Conservation (phyloP, 2,888 invertebrate species). For the Synanthedon formicaeformis region DNA sequence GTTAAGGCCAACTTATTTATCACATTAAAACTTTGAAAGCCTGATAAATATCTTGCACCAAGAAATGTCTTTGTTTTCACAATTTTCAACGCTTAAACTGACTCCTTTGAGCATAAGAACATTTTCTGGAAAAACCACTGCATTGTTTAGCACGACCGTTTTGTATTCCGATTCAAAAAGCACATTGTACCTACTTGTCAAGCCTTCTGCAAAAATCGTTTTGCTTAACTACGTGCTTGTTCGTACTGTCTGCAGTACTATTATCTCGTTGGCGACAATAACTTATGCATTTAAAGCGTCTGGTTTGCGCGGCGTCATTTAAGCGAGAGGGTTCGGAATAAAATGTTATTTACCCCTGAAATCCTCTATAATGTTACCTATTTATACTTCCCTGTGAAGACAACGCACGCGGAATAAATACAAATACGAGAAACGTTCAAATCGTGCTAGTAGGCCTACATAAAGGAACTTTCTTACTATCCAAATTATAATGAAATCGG, state of each 20-base stretch:
- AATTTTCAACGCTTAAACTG: not conserved
- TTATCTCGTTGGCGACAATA: not conserved
- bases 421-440: constrained; percentile 10
- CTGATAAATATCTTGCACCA: no score
- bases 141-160: not conserved
- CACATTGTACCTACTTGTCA: not conserved
- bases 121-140: not conserved
- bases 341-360: not conserved
- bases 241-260: not conserved
- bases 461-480: not conserved
- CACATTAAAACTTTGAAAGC: no score
- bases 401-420: constrained; percentile 24
- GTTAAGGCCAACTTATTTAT: no score
- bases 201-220: not conserved
- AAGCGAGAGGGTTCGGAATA: not conserved
- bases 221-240: not conserved
- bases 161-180: not conserved
- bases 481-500: not conserved
- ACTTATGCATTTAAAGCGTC: not conserved
- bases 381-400: constrained; percentile 20
- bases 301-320: not conserved
- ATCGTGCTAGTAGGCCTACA: not conserved
- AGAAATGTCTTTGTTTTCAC: not conserved
- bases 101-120: not conserved
- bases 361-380: constrained; percentile 4